These are phyloP conservation scores for Scarus forsteni DNA, from an alignment of 2,797 vertebrate species.

Conservation along the genomic window DNA sequence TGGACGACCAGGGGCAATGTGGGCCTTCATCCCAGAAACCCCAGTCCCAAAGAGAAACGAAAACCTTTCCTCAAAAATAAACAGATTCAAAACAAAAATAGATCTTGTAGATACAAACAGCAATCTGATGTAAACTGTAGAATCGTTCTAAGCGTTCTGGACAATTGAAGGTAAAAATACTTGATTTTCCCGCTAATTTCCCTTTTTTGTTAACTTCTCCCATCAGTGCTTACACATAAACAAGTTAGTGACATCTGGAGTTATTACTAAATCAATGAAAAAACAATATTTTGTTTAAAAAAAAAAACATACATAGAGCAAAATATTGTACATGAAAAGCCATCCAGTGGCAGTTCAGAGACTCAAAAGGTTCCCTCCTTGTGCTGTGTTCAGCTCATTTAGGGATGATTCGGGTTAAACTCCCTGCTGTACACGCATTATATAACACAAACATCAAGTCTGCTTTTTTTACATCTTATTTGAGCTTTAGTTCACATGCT, in stretches of 20 bases:
- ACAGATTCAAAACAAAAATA: conserved; percentile 73
- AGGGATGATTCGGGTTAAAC: conserved; percentile 10
- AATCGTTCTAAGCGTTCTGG: conserved; percentile 73
- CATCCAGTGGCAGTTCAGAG: conserved; percentile 65
- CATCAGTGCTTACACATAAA: conserved; percentile 76
- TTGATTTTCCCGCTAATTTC: conserved; percentile 40
- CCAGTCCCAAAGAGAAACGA: conserved; percentile 43
- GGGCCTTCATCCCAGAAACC: conserved; percentile 52
- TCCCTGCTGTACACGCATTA: conserved; percentile 13
- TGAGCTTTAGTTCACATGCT: conserved; percentile 12
- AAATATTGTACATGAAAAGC: conserved; percentile 66
- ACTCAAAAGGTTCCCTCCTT: conserved; percentile 85
- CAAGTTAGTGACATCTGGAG: conserved; percentile 76
- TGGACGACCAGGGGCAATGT: conserved; percentile 75
- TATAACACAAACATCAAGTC: background rate
- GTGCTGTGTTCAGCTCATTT: conserved; percentile 62
- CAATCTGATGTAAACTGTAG: conserved; percentile 76
- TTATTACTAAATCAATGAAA: conserved; percentile 74
- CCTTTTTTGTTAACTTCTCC: conserved; percentile 63
- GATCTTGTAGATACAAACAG: conserved; percentile 74
- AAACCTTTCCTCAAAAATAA: conserved; percentile 66
- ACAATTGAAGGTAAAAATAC: conserved; percentile 73
- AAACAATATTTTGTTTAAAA: conserved; percentile 69
- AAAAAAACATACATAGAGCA: conserved; percentile 53
- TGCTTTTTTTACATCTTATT: conserved; percentile 10